phyloP scores from a whole-genome alignment of 2,113 vertebrate genomes.

The Girardinichthys multiradiatus region DNA sequence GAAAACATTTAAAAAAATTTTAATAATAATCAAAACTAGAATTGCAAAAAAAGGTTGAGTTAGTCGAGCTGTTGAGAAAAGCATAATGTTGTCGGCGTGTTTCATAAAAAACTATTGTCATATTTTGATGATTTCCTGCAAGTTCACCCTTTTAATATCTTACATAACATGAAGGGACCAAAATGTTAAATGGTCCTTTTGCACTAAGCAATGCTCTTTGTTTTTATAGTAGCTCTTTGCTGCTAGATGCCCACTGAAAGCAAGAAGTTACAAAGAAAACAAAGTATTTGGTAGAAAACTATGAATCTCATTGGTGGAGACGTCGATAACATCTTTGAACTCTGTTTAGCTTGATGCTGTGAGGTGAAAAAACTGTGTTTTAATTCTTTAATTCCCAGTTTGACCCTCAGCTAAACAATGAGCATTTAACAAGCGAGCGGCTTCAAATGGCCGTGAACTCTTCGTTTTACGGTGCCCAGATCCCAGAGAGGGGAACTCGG shows the following conservation, averaged over 20 bases:
- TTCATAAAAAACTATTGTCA: too few species aligned
- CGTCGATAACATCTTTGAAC: neutral
- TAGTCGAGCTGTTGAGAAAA: too few species aligned
- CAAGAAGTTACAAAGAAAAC: neutral
- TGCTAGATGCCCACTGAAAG: neutral
- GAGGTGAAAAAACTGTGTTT: conserved; percentile 23
- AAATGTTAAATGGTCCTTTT: too few species aligned
- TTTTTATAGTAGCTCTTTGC: neutral
- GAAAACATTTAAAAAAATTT: too few species aligned
- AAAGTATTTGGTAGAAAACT: neutral
- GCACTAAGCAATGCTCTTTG: neutral
- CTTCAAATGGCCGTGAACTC: conserved; percentile 42
- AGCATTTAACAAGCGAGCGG: conserved; percentile 16
- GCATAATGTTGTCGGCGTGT: too few species aligned
- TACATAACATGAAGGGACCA: too few species aligned
- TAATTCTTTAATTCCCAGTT: conserved; percentile 49
- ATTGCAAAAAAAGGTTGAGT: too few species aligned
- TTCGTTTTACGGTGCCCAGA: neutral
- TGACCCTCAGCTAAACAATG: conserved; percentile 53
- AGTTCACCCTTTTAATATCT: too few species aligned
- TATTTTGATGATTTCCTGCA: too few species aligned
- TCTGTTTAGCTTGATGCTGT: conserved; percentile 10
- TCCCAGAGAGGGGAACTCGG: conserved; percentile 19
- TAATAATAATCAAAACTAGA: too few species aligned
- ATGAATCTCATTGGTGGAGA: neutral